Evolutionary conservation across 2,888 invertebrate genomes (phyloP), one percentile per base, ranked within the genome.

Genomic region (Scaptomyza cyrtandrae): DNA sequence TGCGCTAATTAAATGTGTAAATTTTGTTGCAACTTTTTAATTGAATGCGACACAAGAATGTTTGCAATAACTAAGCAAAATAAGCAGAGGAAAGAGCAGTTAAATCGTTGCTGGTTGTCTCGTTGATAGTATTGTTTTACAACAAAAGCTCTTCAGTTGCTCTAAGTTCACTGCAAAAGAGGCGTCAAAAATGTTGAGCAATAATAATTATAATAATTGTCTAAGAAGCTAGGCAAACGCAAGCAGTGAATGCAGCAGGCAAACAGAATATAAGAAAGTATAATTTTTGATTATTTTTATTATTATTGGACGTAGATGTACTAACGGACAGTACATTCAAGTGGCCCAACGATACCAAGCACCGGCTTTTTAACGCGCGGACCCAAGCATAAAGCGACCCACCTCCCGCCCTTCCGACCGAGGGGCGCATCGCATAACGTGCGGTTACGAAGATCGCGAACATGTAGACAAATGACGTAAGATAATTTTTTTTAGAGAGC

Each of bases 1-100:
- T 56, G 57, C 78, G 72, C 86, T 84, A 84, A 84, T 84, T 86
- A 84, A 86, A 84, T 86, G 83, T 84, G 83, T 83, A 87, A 77
- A 78, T 80, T 81, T 64, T 68, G 52, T 62, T 57, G 33, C 29
- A 76, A 77, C 79, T 77, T 86, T 86, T 83, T 86, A 87, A 86
- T 81, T 83, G 73, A 85, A 75, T 80, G 77, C 79, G 83, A 85
- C 87, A 85, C 83, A 85, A 77, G 10, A 37, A 61, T 86, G 83
- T 86, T 79, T 70, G 64, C 82, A 68, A 67, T 76, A 78, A 82
- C 80, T 74, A 84, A 75, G 64, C 66, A 64, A 67, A 75, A 72
- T 71, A 74, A 70, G 64, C 59, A 35, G 46, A 63, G 49, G 59
- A 63, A 58, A 46, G 61, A 46, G 5, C 24, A 61, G 63, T 43